phyloP scores from a whole-genome alignment of 2,797 vertebrate species.

The Podarcis lilfordi region DNA sequence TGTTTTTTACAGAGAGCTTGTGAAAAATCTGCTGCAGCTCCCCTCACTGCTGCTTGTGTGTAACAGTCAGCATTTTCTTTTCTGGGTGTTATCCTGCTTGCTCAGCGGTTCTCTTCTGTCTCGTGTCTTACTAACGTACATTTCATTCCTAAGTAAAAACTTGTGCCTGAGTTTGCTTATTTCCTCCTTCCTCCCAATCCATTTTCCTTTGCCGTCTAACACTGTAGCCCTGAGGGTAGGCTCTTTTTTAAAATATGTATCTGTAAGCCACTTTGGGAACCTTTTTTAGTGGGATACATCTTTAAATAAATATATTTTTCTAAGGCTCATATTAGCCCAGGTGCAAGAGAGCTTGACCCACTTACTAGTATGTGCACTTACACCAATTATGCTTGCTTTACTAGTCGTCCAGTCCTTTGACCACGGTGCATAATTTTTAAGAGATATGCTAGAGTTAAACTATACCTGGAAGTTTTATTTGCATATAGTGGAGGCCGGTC shows the following conservation, averaged over 20 bases:
- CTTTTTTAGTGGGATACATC: background rate
- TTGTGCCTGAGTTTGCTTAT: too few relatives aligned
- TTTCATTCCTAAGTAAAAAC: background rate
- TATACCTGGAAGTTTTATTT: background rate
- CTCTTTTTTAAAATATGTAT: too few relatives aligned
- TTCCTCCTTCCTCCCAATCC: too few relatives aligned
- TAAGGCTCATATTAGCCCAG: background rate
- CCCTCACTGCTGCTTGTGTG: background rate
- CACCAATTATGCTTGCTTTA: background rate
- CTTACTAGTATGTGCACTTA: background rate
- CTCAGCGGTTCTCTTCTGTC: background rate
- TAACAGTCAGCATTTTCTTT: constrained; percentile 4
- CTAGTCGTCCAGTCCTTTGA: background rate
- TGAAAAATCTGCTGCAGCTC: background rate
- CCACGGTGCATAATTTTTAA: background rate
- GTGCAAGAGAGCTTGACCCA: background rate
- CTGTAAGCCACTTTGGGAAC: too few relatives aligned
- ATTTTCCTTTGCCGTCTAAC: too few relatives aligned
- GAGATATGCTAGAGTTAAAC: background rate
- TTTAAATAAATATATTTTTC: too few relatives aligned
- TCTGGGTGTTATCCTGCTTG: constrained; percentile 1
- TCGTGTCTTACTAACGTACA: background rate
- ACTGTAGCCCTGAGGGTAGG: too few relatives aligned
- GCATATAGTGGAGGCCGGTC: too few relatives aligned
- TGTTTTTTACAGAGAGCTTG: background rate